phyloP scores from a whole-genome alignment of 2,797 vertebrate genomes.

The Parauchenoglanis punctatus region DNA sequence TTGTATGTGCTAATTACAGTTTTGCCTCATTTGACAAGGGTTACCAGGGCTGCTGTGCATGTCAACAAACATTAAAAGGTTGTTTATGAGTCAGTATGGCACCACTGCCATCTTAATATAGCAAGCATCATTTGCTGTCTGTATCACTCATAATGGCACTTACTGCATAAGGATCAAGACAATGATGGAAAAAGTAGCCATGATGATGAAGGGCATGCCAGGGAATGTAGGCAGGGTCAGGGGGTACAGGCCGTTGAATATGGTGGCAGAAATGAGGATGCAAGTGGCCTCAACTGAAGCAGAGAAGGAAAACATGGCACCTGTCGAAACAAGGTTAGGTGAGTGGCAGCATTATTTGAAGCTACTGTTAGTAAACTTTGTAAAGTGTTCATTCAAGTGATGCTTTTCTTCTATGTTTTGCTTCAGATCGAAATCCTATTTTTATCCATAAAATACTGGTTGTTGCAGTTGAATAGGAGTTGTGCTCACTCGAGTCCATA shows the following conservation, averaged over 20 bases:
- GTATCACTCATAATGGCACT: conserved; percentile 47
- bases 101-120: conserved; percentile 23
- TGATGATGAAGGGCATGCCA: conserved; percentile 68
- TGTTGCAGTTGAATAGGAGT: background rate
- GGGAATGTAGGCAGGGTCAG: conserved; percentile 65
- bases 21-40: conserved; percentile 41
- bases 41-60: conserved; percentile 44
- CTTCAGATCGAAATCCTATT: background rate
- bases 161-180: conserved; percentile 68
- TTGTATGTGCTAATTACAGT: conserved; percentile 40
- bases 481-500: conserved; percentile 28
- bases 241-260: conserved; percentile 69
- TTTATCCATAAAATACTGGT: conserved; percentile 27
- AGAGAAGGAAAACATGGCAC: conserved; percentile 71
- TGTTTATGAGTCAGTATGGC: conserved; percentile 21
- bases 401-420: background rate
- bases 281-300: conserved; percentile 67
- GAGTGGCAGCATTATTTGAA: conserved; percentile 9
- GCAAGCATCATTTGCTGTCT: conserved; percentile 12
- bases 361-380: background rate
- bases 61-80: conserved; percentile 45
- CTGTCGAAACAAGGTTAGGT: conserved; percentile 53
- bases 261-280: conserved; percentile 55
- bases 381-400: background rate
- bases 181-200: conserved; percentile 65